These are phyloP conservation scores for Anorthoa munda DNA, from an alignment of 2,888 invertebrate species.

Conservation along the genomic window DNA sequence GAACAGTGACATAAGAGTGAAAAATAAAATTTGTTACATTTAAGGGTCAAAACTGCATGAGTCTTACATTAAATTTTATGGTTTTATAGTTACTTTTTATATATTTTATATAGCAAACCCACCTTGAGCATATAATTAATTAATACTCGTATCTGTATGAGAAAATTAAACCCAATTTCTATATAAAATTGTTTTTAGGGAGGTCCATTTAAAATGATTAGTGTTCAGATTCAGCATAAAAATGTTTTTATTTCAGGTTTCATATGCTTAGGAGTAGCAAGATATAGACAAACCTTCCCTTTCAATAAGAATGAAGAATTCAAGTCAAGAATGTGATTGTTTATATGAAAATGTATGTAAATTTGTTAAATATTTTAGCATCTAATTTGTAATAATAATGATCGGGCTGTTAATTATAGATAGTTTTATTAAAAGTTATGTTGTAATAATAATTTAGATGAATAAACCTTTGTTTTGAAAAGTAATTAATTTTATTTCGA, in stretches of 20 bases:
- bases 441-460: conserved; percentile 21
- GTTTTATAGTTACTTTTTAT: too few relatives aligned
- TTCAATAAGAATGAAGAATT: conserved; percentile 83
- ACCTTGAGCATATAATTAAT: too few relatives aligned
- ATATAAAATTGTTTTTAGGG: too few relatives aligned
- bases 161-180: too few relatives aligned
- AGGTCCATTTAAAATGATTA: too few relatives aligned
- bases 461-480: conserved; percentile 16
- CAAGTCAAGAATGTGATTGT: conserved; percentile 27
- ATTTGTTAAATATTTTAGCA: conserved; percentile 8
- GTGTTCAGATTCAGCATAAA: not conserved
- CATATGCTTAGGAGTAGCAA: conserved; percentile 90
- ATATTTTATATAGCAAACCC: too few relatives aligned
- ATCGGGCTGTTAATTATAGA: conserved; percentile 31
- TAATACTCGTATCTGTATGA: too few relatives aligned
- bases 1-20: too few relatives aligned
- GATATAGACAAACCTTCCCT: conserved; percentile 87
- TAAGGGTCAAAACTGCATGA: too few relatives aligned
- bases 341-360: conserved; percentile 15
- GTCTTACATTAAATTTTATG: too few relatives aligned
- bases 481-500: not conserved
- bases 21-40: too few relatives aligned
- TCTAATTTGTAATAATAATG: conserved; percentile 43
- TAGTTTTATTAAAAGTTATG: conserved; percentile 19
- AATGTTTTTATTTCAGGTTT: conserved; percentile 88